Conservation (phyloP, 2,888 invertebrate species). For the Schizotus pectinicornis region DNA sequence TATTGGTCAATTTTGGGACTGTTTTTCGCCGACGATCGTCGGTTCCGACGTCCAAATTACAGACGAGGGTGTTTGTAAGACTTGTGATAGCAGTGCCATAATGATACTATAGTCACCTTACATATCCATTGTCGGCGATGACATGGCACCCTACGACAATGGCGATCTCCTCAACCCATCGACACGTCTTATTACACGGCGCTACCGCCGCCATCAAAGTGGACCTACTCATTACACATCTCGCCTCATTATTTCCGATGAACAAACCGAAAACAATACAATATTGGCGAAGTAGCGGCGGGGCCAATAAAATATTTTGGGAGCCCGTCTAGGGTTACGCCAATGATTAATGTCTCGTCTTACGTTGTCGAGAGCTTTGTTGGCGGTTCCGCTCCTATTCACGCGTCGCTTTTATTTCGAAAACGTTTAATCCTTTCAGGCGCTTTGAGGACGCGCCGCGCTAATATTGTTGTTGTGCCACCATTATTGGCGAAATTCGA, state of each 20-base stretch:
- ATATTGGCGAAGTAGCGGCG: conserved; percentile 11
- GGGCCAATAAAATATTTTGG: conserved; percentile 22
- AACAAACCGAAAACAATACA: conserved; percentile 31
- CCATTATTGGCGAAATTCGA: conserved; percentile 20
- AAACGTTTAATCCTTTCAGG: conserved; percentile 30
- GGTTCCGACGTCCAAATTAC: conserved; percentile 9
- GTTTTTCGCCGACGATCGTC: no score
- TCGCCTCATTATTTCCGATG: conserved; percentile 14
- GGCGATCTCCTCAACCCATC: conserved; percentile 15
- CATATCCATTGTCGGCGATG: conserved; percentile 36
- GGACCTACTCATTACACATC: conserved; percentile 24
- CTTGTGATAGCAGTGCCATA: conserved; percentile 27
- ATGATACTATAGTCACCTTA: conserved; percentile 32
- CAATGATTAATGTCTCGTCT: conserved; percentile 29
- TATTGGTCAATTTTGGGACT: no score
- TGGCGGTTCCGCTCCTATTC: conserved; percentile 29
- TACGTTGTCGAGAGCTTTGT: conserved; percentile 17
- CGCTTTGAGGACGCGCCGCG: conserved; percentile 25
- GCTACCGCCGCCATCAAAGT: conserved; percentile 22
- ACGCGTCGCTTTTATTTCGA: conserved; percentile 24
- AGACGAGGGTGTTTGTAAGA: conserved; percentile 31
- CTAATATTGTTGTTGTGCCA: conserved; percentile 18
- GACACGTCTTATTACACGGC: conserved; percentile 29
- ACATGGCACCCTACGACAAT: conserved; percentile 31
- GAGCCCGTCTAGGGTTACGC: conserved; percentile 21